Conservation (phyloP, 2,113 vertebrate species). For the Pleuronectes platessa region DNA sequence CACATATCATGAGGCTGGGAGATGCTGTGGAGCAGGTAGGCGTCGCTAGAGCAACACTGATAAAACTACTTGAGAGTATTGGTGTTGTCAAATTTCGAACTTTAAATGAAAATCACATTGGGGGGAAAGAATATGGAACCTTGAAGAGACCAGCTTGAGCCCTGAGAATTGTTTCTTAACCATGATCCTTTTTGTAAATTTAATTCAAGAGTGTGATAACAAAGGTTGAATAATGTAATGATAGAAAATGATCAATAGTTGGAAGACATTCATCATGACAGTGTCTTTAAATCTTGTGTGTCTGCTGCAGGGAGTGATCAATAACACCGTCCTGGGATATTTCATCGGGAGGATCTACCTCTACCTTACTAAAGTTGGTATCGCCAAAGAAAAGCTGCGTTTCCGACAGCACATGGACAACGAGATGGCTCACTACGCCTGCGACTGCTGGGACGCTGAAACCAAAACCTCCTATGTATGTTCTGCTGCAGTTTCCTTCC, state of each 20-base stretch:
- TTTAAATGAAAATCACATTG: no score
- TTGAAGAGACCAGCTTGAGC: no score
- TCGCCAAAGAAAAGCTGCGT: conserved; percentile 94
- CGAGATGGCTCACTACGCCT: conserved; percentile 99
- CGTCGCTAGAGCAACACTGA: neutral
- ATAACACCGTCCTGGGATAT: conserved; percentile 98
- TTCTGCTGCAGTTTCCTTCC: neutral
- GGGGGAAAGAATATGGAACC: neutral
- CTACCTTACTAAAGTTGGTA: conserved; percentile 94
- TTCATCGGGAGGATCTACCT: conserved; percentile 99
- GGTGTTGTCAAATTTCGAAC: neutral
- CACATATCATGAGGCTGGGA: conserved; percentile 90
- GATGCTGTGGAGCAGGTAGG: conserved; percentile 95
- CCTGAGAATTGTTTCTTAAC: no score
- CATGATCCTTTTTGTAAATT: no score
- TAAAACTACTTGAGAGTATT: neutral
- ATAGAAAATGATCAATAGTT: neutral
- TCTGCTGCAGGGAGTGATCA: conserved; percentile 90
- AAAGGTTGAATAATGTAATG: no score
- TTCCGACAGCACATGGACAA: conserved; percentile 99
- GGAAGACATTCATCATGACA: no score
- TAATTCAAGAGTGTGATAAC: no score
- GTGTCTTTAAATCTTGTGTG: neutral
- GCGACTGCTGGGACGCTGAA: conserved; percentile 99
- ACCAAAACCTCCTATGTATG: conserved; percentile 97